Evolutionary conservation across 2,888 invertebrate genomes (phyloP).

Genomic region (Heliconius ethilla): DNA sequence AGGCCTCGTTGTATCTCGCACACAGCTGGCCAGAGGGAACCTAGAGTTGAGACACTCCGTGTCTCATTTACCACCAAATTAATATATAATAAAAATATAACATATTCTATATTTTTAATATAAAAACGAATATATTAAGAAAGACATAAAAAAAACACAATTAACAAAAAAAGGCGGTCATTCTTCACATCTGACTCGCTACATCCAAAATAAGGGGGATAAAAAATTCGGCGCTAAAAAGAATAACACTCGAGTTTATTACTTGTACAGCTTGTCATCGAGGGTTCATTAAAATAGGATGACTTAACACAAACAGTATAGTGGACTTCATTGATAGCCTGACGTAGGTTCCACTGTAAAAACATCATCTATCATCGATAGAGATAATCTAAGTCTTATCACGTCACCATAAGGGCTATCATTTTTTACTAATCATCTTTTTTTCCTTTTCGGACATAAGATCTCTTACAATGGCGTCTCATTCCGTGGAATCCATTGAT

Average conservation of each 20-base stretch:
- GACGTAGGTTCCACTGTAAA: constrained; percentile 74
- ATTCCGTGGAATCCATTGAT: constrained; percentile 81
- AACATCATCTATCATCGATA: constrained; percentile 54
- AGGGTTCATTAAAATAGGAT: constrained; percentile 81
- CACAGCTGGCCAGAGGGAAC: too few species aligned
- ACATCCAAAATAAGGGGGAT: constrained; percentile 65
- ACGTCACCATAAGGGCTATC: constrained; percentile 52
- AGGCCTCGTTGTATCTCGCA: too few species aligned
- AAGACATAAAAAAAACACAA: constrained; percentile 49
- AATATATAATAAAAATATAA: neutral
- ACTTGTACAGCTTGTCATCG: constrained; percentile 81
- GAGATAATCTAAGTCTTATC: constrained; percentile 56
- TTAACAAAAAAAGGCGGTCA: constrained; percentile 57
- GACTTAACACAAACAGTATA: constrained; percentile 80
- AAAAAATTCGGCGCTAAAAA: constrained; percentile 80
- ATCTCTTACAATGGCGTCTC: constrained; percentile 77
- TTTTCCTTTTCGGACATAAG: constrained; percentile 69
- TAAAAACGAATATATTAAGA: constrained; percentile 10
- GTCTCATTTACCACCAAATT: neutral
- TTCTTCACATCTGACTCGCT: constrained; percentile 56
- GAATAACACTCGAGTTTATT: constrained; percentile 80
- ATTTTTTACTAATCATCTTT: constrained; percentile 52
- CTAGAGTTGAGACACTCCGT: too few species aligned
- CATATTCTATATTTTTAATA: neutral
- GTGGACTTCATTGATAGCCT: constrained; percentile 81